Evolutionary conservation across 1,140 invertebrate genomes (phyloP).

Genomic region (Argopecten irradians): DNA sequence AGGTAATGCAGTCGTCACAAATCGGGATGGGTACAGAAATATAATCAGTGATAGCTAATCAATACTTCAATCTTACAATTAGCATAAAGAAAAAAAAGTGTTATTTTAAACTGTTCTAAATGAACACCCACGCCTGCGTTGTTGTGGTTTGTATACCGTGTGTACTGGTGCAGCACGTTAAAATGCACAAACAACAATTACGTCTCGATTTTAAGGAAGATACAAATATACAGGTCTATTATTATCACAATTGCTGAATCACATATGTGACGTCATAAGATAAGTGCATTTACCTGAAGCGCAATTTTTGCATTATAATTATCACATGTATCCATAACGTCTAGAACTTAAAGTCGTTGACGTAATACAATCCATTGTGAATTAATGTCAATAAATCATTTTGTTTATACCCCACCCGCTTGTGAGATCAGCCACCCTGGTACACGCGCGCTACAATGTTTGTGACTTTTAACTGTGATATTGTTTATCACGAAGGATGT

Average conservation of each 20-base stretch:
- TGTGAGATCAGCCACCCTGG: too few relatives aligned
- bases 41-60: neutral
- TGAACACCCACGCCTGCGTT: neutral
- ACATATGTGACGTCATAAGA: neutral
- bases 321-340: neutral
- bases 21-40: neutral
- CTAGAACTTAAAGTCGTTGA: too few relatives aligned
- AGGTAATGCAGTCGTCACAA: neutral
- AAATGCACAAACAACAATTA: neutral
- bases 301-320: neutral
- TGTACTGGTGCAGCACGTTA: neutral
- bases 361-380: neutral
- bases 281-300: neutral
- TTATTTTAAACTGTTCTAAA: neutral
- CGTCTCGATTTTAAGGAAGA: too few relatives aligned
- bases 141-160: neutral
- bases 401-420: too few relatives aligned
- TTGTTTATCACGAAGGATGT: neutral
- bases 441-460: too few relatives aligned
- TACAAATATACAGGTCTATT: neutral
- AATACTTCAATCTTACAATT: neutral
- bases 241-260: neutral
- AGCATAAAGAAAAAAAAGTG: neutral
- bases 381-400: neutral
- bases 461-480: neutral